These are phyloP conservation scores for Micropterix aruncella DNA, from an alignment of 2,888 invertebrate genomes.

Conservation along the genomic window DNA sequence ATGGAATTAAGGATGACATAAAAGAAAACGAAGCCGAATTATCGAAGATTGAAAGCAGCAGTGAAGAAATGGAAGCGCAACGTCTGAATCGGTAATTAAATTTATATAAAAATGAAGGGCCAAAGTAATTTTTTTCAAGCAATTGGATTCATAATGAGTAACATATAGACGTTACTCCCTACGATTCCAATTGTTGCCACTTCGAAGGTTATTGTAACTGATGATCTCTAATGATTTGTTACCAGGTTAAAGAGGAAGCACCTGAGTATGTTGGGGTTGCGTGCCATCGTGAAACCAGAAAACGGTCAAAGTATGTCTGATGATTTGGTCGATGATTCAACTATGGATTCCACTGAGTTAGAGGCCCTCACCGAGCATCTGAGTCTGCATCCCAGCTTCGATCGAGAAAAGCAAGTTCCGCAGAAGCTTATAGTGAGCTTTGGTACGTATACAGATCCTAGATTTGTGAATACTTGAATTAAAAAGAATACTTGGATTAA, in stretches of 20 bases:
- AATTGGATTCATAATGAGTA: too few species aligned
- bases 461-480: neutral
- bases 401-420: conserved; percentile 19
- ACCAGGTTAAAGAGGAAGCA: conserved; percentile 43
- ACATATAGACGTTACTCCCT: too few species aligned
- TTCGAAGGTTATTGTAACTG: too few species aligned
- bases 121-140: too few species aligned
- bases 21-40: neutral
- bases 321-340: conserved; percentile 12
- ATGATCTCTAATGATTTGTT: too few species aligned
- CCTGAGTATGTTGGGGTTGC: conserved; percentile 38
- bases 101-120: too few species aligned
- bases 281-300: conserved; percentile 18
- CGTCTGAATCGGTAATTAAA: too few species aligned
- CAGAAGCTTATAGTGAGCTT: conserved; percentile 8
- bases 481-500: too few species aligned
- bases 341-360: conserved; percentile 16
- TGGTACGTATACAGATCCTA: conserved; percentile 6
- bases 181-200: too few species aligned
- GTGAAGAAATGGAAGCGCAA: conserved; percentile 24
- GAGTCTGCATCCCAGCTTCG: conserved; percentile 20
- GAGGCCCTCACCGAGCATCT: conserved; percentile 26
- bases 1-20: conserved; percentile 4
- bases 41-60: conserved; percentile 1
- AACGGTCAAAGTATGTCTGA: conserved; percentile 6